These are phyloP conservation scores for Bos javanicus DNA, from an alignment of 2,113 vertebrate species.

Conservation along the genomic window DNA sequence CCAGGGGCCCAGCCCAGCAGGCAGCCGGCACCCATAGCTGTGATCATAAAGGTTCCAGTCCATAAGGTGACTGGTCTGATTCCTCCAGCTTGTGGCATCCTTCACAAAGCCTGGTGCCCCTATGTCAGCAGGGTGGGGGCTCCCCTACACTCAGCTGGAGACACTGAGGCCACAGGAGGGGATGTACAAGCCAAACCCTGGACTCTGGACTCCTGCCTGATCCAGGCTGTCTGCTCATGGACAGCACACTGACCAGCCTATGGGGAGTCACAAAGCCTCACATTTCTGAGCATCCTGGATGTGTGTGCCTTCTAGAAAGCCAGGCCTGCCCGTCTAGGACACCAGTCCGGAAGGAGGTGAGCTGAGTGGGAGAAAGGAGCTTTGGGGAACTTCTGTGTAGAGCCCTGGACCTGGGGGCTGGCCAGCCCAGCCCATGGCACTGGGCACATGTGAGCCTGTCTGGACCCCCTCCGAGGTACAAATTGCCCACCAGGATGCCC, in stretches of 20 bases:
- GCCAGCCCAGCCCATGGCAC: neutral
- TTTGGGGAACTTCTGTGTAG: neutral
- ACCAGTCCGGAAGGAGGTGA: neutral
- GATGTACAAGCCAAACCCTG: rapidly evolving
- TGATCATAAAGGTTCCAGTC: neutral
- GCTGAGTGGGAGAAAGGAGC: rapidly evolving
- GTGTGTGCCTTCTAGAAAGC: neutral
- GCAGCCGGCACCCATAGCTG: neutral
- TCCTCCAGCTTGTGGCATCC: neutral
- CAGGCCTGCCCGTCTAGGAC: neutral
- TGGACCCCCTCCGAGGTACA: too few relatives aligned
- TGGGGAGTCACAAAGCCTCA: rapidly evolving
- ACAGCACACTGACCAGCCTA: neutral
- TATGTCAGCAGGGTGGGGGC: rapidly evolving
- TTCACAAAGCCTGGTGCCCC: neutral
- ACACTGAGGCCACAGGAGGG: neutral
- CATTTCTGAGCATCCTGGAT: neutral
- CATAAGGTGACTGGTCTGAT: rapidly evolving
- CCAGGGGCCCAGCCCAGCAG: neutral
- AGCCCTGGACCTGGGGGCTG: neutral
- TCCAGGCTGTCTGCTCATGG: neutral
- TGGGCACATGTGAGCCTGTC: neutral
- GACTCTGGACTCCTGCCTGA: neutral
- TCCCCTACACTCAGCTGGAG: neutral
- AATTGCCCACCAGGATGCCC: neutral